These are phyloP conservation scores for Drosophila pseudotalamancana DNA, from an alignment of 2,888 invertebrate species.

Conservation along the genomic window DNA sequence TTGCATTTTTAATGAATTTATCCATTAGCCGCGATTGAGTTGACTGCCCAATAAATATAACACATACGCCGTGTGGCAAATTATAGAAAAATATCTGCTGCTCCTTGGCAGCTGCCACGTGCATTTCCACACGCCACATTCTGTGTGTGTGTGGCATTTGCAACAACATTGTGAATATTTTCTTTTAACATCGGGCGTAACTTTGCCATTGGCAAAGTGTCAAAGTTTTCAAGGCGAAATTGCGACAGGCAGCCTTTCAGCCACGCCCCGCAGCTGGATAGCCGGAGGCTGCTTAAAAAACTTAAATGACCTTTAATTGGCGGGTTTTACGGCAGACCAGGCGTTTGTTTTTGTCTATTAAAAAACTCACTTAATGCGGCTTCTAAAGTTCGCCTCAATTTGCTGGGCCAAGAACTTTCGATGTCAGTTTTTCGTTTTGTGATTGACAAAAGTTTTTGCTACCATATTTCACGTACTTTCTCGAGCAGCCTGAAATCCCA, in stretches of 20 bases:
- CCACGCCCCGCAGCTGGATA: neutral
- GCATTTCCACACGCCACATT: neutral
- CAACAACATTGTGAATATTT: conserved; percentile 24
- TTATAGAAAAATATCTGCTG: conserved; percentile 7
- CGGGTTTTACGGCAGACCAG: conserved; percentile 35
- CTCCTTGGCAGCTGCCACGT: conserved; percentile 4
- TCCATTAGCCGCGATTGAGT: conserved; percentile 26
- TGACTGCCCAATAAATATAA: conserved; percentile 22
- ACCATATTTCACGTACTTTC: conserved; percentile 1
- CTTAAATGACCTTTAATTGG: conserved; percentile 70
- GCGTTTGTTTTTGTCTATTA: conserved; percentile 44
- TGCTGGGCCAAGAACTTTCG: conserved; percentile 27
- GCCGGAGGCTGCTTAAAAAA: conserved; percentile 26
- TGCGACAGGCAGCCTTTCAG: conserved; percentile 26
- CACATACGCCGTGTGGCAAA: conserved; percentile 24
- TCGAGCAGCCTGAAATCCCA: neutral
- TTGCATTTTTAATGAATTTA: conserved; percentile 44
- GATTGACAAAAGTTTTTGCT: conserved; percentile 25
- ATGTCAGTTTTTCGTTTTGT: conserved; percentile 11
- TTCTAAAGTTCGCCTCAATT: conserved; percentile 26
- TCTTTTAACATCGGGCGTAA: conserved; percentile 24
- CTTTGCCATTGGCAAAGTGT: conserved; percentile 52
- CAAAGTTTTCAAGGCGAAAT: conserved; percentile 57
- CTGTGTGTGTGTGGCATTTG: conserved; percentile 3
- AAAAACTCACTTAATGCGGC: conserved; percentile 25